These are phyloP conservation scores for Oncopodura yosiiana DNA, from an alignment of 1,140 invertebrate genomes.

Conservation along the genomic window DNA sequence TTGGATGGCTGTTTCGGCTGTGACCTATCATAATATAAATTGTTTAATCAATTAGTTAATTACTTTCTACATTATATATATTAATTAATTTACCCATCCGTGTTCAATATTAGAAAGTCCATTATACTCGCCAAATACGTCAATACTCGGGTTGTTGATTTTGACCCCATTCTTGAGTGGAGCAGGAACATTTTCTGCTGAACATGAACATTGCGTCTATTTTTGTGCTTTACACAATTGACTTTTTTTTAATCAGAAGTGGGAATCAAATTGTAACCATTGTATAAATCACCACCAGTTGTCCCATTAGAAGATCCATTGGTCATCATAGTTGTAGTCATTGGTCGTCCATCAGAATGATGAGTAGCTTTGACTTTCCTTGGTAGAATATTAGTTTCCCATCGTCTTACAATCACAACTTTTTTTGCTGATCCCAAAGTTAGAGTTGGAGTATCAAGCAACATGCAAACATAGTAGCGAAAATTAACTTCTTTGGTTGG, in stretches of 20 bases:
- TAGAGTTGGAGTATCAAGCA: conserved; percentile 40
- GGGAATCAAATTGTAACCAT: too few species aligned
- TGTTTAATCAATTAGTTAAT: too few species aligned
- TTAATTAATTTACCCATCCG: too few species aligned
- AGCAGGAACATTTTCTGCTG: too few species aligned
- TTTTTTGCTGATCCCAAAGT: conserved; percentile 39
- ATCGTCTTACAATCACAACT: conserved; percentile 57
- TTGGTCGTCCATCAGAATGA: background rate
- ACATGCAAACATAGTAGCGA: conserved; percentile 63
- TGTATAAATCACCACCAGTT: background rate
- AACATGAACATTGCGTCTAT: background rate
- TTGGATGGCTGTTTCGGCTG: conserved; percentile 71
- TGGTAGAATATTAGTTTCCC: conserved; percentile 72
- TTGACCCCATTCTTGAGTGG: background rate
- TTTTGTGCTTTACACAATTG: background rate
- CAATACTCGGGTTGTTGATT: background rate
- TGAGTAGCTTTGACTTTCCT: conserved; percentile 44
- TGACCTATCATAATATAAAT: too few species aligned
- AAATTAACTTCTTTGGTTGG: conserved; percentile 58
- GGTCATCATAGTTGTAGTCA: conserved; percentile 1
- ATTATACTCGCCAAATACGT: conserved; percentile 55
- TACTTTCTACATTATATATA: too few species aligned
- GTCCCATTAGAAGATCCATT: background rate
- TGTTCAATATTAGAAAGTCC: conserved; percentile 54
- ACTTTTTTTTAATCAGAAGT: background rate